Base-by-base conservation (phyloP, 2,797 vertebrate species). In the Dipus sagitta region DNA sequence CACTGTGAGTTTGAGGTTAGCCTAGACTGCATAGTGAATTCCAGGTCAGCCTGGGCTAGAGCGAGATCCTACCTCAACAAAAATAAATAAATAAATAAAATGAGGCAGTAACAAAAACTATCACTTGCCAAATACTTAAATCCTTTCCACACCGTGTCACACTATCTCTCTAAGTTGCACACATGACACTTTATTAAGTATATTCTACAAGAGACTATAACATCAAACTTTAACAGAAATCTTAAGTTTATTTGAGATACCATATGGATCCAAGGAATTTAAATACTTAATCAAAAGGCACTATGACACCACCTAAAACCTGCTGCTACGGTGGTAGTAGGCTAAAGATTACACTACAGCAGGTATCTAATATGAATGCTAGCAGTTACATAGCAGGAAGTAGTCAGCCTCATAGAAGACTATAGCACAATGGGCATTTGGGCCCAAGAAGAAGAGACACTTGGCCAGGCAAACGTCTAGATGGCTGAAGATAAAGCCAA, bases 211-310 rank as follows among this genome's bases (percentile, higher is more conserved):
- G 6, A 38, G 38, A 38, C 38, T 38, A 3, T 38, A 38, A 38
- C 38, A 38, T 3, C 38, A 38, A 89, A 85, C 76, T 96, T 91
- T 82, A 72, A 95, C 71, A 94, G 62, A 86, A 86, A 91, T 64
- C 34, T 91, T 82, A 87, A 87, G 72, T 30, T 92, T 71, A 93
- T 38, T 23, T 54, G 92, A 94, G 72, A 88, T 84, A 91, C 77
- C 65, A 92, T 95, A 94, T 0, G 78, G 93, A 95, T 95, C 64
- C 72, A 74, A 94, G 54, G 52, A 84, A 94, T 88, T 94, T 92
- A 93, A 96, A 92, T 94, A 95, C n/a, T 94, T 95, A 96, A 93
- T 84, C 83, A 60, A 95, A 96, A 95, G 94, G 96, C 94, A 95
- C 88, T 91, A 94, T 2, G 1, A 38, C 38, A 38, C 38, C 38